phyloP scores from a whole-genome alignment of 2,888 invertebrate genomes.

The Drosophila gaucha region DNA sequence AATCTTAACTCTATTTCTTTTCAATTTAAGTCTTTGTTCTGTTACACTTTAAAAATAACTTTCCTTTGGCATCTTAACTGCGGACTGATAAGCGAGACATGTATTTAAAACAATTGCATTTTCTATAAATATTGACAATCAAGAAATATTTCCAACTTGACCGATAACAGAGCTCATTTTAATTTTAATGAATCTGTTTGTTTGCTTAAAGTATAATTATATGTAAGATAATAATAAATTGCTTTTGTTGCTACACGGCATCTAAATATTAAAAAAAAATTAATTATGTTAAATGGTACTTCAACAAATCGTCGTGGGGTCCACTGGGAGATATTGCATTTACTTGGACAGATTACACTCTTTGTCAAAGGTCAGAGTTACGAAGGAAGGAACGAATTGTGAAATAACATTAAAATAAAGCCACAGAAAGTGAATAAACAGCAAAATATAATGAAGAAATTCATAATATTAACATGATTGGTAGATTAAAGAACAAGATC shows the following conservation, averaged over 20 bases:
- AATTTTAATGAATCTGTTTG: constrained; percentile 26
- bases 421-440: neutral
- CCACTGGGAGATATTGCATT: constrained; percentile 25
- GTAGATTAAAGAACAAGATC: neutral
- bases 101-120: constrained; percentile 15
- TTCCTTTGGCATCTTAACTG: neutral
- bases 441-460: neutral
- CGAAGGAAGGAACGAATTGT: constrained; percentile 7
- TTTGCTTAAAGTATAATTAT: constrained; percentile 30
- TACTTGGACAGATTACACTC: constrained; percentile 38
- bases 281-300: constrained; percentile 16
- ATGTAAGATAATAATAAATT: constrained; percentile 24
- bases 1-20: neutral
- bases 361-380: constrained; percentile 41
- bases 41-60: neutral
- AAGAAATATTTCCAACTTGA: constrained; percentile 32
- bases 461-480: neutral
- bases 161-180: constrained; percentile 38
- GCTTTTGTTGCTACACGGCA: constrained; percentile 21
- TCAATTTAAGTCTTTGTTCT: neutral
- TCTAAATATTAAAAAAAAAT: constrained; percentile 15
- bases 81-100: constrained; percentile 1
- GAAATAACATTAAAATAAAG: constrained; percentile 1
- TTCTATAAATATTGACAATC: constrained; percentile 23
- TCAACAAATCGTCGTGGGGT: constrained; percentile 9